Percentiles rank a stretch among this genome's conserved stretches.
Evolutionary conservation across 2,888 invertebrate genomes (phyloP).

Genomic region (Agriopis marginaria): DNA sequence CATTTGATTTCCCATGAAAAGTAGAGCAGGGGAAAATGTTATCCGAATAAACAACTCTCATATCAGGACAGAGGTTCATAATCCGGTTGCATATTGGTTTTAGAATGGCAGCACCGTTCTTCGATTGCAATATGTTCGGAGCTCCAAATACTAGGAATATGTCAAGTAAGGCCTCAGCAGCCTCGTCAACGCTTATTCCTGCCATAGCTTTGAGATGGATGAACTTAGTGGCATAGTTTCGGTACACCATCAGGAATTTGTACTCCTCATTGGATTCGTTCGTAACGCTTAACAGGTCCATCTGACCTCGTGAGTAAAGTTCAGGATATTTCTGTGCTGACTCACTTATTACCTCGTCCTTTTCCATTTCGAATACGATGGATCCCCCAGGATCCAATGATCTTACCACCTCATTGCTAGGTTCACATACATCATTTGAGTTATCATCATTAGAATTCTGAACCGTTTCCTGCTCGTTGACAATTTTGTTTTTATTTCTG

Average conservation of each 20-base stretch:
- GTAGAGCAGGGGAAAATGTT: conserved; percentile 42
- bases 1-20: conserved; percentile 59
- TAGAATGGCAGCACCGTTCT: conserved; percentile 61
- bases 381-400: conserved; percentile 21
- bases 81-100: conserved; percentile 63
- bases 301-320: conserved; percentile 63
- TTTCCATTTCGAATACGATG: conserved; percentile 19
- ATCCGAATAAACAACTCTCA: conserved; percentile 60
- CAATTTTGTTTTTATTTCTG: conserved; percentile 44
- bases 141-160: conserved; percentile 68
- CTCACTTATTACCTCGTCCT: conserved; percentile 22
- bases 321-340: conserved; percentile 53
- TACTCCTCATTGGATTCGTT: conserved; percentile 58
- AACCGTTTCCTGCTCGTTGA: conserved; percentile 20
- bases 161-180: conserved; percentile 59
- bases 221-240: conserved; percentile 61
- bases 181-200: conserved; percentile 57
- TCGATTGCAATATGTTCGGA: conserved; percentile 68
- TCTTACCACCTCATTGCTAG: too few species aligned
- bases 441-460: conserved; percentile 23
- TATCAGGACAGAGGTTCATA: conserved; percentile 52
- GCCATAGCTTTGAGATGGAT: conserved; percentile 64
- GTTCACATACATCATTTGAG: too few species aligned
- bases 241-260: conserved; percentile 66
- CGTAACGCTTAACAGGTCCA: conserved; percentile 63